Evolutionary conservation across 2,797 vertebrate species (phyloP).

Genomic region (Thunnus albacares): DNA sequence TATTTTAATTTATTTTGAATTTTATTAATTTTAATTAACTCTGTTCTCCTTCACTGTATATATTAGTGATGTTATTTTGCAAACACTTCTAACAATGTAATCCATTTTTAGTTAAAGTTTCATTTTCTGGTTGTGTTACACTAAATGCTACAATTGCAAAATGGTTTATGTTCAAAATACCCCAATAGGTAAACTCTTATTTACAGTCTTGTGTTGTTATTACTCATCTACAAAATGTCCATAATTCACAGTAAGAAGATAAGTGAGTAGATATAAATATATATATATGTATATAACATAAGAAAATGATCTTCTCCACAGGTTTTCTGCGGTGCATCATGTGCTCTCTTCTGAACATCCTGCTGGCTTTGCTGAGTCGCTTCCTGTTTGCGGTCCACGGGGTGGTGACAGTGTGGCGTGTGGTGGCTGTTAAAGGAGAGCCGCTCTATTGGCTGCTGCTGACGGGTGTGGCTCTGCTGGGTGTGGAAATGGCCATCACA

Average conservation of each 20-base stretch:
- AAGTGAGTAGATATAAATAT: too few relatives aligned
- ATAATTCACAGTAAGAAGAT: neutral
- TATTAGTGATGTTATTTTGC: neutral
- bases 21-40: neutral
- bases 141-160: too few relatives aligned
- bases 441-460: constrained; percentile 83
- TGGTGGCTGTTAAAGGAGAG: constrained; percentile 78
- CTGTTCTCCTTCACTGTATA: neutral
- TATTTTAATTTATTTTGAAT: too few relatives aligned
- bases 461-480: constrained; percentile 82
- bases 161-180: too few relatives aligned
- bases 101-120: neutral
- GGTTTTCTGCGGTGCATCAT: constrained; percentile 58
- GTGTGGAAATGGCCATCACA: constrained; percentile 84
- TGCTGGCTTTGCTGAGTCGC: constrained; percentile 84
- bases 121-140: neutral
- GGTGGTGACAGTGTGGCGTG: constrained; percentile 80
- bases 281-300: too few relatives aligned
- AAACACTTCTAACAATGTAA: neutral
- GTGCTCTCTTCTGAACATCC: constrained; percentile 76
- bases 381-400: constrained; percentile 84
- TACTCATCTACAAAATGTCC: neutral
- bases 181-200: too few relatives aligned
- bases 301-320: constrained; percentile 27
- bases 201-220: too few relatives aligned